A percentile compares a stretch with the other conserved stretches of the same genome.
phyloP scores from a whole-genome alignment of 2,888 invertebrate species.

The Gymnosoma rotundatum region DNA sequence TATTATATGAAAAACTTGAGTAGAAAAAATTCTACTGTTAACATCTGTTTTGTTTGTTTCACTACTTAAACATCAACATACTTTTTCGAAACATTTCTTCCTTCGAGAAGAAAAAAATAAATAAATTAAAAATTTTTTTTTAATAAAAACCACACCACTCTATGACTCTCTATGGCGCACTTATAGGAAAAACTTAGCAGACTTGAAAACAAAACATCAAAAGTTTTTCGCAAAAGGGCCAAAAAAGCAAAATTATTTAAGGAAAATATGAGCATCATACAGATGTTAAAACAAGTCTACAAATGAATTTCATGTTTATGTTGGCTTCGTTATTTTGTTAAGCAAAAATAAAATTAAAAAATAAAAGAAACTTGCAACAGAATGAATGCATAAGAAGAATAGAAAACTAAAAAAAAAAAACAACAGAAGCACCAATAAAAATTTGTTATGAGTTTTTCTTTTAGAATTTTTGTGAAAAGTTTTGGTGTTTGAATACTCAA shows the following conservation, averaged over 20 bases:
- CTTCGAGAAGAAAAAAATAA: neutral
- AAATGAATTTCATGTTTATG: constrained; percentile 65
- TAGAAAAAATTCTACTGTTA: constrained; percentile 49
- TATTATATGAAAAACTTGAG: constrained; percentile 41
- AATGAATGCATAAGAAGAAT: neutral
- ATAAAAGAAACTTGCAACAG: constrained; percentile 16
- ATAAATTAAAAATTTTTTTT: constrained; percentile 34
- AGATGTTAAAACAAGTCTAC: constrained; percentile 39
- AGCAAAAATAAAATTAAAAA: constrained; percentile 38
- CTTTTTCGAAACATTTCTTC: constrained; percentile 17
- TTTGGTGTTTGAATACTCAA: constrained; percentile 39
- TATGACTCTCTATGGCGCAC: constrained; percentile 64
- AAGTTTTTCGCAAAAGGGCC: constrained; percentile 48
- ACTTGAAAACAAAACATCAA: constrained; percentile 56
- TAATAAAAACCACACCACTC: constrained; percentile 57
- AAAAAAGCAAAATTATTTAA: constrained; percentile 10
- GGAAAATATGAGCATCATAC: constrained; percentile 32
- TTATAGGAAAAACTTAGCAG: constrained; percentile 67
- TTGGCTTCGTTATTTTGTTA: constrained; percentile 63
- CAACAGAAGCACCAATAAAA: constrained; percentile 64
- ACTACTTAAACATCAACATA: constrained; percentile 17
- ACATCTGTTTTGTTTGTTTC: constrained; percentile 65
- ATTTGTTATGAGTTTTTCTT: constrained; percentile 69
- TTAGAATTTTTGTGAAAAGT: constrained; percentile 24
- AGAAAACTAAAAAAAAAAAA: neutral